phyloP scores from a whole-genome alignment of 2,888 invertebrate genomes.

The Linyphia triangularis region DNA sequence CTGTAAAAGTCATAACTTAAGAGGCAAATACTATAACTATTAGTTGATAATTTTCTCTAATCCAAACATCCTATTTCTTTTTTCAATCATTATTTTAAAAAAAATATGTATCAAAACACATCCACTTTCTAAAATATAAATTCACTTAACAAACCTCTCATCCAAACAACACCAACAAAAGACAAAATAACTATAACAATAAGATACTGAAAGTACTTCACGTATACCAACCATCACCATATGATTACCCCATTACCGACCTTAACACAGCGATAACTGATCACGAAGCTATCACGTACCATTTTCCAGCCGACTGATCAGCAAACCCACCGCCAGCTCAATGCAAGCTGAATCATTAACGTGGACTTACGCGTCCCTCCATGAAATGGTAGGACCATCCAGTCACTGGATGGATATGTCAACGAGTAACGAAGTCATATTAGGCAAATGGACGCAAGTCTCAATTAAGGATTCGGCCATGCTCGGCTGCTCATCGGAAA shows the following conservation, averaged over 20 bases:
- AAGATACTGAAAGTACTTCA: no score
- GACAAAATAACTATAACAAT: no score
- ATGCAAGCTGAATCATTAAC: conserved; percentile 2
- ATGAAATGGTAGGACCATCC: neutral
- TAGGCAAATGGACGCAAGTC: conserved; percentile 3
- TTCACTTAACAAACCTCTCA: no score
- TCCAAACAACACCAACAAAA: no score
- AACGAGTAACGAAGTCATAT: neutral
- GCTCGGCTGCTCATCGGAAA: conserved; percentile 5
- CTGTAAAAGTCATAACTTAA: no score
- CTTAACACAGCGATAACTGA: neutral
- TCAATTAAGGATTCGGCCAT: neutral
- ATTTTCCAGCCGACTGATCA: neutral
- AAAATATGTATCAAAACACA: no score
- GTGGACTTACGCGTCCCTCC: neutral
- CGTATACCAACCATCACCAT: neutral
- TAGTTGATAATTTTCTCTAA: no score
- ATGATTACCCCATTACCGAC: neutral
- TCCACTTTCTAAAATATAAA: no score
- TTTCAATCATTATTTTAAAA: no score
- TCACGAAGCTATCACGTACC: neutral
- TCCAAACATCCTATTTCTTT: no score
- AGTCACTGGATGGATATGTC: conserved; percentile 16
- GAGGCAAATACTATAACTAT: no score
- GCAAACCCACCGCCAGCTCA: neutral